Percentiles rank a stretch among this genome's conserved stretches.
Conservation (phyloP, 2,113 vertebrate genomes). For the Artemisiospiza belli region DNA sequence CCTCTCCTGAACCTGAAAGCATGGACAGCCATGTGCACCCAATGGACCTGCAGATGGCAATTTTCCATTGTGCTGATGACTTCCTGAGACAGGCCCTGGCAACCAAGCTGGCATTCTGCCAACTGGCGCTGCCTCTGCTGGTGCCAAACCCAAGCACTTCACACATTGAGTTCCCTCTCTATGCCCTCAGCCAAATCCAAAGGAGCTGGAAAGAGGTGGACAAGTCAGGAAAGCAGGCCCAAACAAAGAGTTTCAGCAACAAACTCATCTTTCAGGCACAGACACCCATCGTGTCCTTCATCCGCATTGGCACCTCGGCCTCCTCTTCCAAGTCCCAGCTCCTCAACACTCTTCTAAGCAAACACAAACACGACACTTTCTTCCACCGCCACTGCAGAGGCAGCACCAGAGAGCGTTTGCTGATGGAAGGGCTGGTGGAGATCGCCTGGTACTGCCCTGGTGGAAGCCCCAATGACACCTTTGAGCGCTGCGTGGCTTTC, state of each 20-base stretch:
- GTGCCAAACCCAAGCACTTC: constrained; percentile 62
- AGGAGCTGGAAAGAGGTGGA: constrained; percentile 41
- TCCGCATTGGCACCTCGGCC: constrained; percentile 70
- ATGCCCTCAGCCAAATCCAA: constrained; percentile 72
- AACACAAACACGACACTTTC: background rate
- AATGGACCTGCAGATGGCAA: too few relatives aligned
- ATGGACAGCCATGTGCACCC: background rate
- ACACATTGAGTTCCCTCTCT: constrained; percentile 72
- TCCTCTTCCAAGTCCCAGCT: constrained; percentile 80
- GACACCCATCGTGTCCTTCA: constrained; percentile 72
- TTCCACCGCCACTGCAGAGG: too few relatives aligned
- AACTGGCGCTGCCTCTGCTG: constrained; percentile 59
- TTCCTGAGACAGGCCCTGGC: too few relatives aligned
- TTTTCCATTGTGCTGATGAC: too few relatives aligned
- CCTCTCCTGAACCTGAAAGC: background rate
- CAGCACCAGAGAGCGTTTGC: too few relatives aligned
- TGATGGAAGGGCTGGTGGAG: too few relatives aligned
- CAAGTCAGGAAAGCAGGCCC: background rate
- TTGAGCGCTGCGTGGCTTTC: too few relatives aligned
- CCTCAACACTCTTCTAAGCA: constrained; percentile 73
- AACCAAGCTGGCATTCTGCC: too few relatives aligned
- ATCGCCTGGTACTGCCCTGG: too few relatives aligned
- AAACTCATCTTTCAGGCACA: constrained; percentile 64
- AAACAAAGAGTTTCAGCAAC: constrained; percentile 21
- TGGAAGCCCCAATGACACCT: too few relatives aligned